These are phyloP conservation scores for Drosophila persimilis DNA, from an alignment of 1,140 invertebrate species.

Conservation along the genomic window DNA sequence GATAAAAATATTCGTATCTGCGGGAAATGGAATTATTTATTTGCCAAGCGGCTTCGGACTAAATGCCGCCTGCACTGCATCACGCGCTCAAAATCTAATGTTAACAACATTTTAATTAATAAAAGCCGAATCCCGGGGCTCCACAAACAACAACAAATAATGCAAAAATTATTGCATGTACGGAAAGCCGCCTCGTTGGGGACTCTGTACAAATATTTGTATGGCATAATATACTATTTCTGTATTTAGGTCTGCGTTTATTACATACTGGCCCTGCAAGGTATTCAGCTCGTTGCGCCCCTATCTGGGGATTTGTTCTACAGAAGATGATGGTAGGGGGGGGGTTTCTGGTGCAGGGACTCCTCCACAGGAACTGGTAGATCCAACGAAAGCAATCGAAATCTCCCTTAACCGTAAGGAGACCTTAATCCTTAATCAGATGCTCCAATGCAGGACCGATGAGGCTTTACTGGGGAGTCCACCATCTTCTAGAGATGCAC, in stretches of 20 bases:
- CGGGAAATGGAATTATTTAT: constrained; percentile 65
- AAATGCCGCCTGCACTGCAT: constrained; percentile 40
- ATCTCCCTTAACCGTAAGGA: too few species aligned
- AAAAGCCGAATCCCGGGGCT: constrained; percentile 11
- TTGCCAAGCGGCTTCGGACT: constrained; percentile 54
- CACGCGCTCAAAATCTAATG: constrained; percentile 69
- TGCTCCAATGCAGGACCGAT: too few species aligned
- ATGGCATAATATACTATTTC: constrained; percentile 36
- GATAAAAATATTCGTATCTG: constrained; percentile 16
- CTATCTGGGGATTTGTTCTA: too few species aligned
- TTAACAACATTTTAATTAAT: constrained; percentile 55
- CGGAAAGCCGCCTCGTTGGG: constrained; percentile 21
- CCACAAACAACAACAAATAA: constrained; percentile 45
- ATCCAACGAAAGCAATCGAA: too few species aligned
- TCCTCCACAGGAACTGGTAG: too few species aligned
- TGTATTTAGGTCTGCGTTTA: background rate
- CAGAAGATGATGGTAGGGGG: too few species aligned
- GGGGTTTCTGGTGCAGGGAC: too few species aligned
- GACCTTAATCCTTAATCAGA: too few species aligned
- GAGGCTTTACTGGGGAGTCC: too few species aligned
- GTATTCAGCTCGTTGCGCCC: too few species aligned
- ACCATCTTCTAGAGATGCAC: too few species aligned
- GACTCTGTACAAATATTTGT: constrained; percentile 57
- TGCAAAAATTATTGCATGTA: constrained; percentile 34
- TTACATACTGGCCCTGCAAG: background rate